Base-by-base conservation (phyloP, 2,888 invertebrate genomes). In the Xanthorhoe spadicearia region DNA sequence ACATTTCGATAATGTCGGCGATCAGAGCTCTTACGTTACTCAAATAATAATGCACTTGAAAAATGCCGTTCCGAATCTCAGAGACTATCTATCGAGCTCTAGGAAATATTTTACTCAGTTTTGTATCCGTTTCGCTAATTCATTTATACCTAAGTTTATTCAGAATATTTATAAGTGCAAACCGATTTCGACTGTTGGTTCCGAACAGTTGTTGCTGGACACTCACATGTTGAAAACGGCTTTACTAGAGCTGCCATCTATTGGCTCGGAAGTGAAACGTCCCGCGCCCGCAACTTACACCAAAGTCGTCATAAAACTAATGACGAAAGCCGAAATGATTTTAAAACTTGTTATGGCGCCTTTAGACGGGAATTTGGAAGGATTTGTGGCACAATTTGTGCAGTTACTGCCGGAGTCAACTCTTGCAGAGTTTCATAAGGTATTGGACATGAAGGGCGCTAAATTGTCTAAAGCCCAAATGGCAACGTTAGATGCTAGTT, bases 251-350 rank as follows among this genome's bases (percentile, higher is more conserved):
- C 93, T 99, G 74, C 99, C 99, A 0, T 97, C 98, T 0, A 96
- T 98, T 23, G 97, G 97, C 0, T 98, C 98, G 0, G 97, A 97
- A 77, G 96, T 98, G 0, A 96, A 96, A 70, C 94, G 98, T 7
- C 97, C 97, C 76, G 97, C 98, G 5, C 99, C 99, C 0, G 96
- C 97, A 0, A 97, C 97, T 69, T 98, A 96, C 72, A 95, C 96
- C 0, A 97, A 97, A 83, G 96, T 96, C 0, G 97, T 98, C 0
- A 95, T 96, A 0, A 96, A 96, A 90, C 95, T 99, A 43, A 99
- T 99, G 98, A 98, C 98, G 0, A 97, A 98, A 81, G 99, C 99
- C 0, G 99, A 99, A 88, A 99, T 99, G 98, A 97, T 99, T 48
- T 92, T 99, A n/a, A 99, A 99, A 93, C 95, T 99, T 35, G 98